Conservation (phyloP, 2,113 vertebrate species). For the Coptodon bakossiorum region DNA sequence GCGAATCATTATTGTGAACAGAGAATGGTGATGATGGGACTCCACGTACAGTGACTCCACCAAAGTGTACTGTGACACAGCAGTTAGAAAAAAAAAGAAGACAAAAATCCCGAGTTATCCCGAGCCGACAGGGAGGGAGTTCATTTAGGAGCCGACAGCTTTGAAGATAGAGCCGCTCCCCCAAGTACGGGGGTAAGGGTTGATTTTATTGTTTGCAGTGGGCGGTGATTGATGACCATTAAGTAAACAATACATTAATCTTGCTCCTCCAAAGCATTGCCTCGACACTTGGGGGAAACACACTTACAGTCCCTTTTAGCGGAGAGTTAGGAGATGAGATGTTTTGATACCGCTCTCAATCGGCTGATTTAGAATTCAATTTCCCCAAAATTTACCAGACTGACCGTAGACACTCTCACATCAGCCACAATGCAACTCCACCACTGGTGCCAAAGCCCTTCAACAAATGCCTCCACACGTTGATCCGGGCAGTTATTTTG, state of each 20-base stretch:
- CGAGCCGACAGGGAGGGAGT: not conserved
- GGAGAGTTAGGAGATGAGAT: not conserved
- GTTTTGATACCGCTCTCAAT: not conserved
- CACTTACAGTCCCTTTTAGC: not conserved
- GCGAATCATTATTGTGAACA: constrained; percentile 38
- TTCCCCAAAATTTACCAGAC: not conserved
- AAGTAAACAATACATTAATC: not conserved
- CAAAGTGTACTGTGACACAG: constrained; percentile 16
- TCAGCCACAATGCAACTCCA: not conserved
- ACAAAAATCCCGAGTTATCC: constrained; percentile 24
- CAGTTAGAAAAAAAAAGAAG: not conserved
- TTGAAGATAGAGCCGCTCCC: not conserved
- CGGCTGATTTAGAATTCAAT: not conserved
- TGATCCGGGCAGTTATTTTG: not conserved
- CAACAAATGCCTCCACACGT: not conserved
- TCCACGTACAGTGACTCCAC: constrained; percentile 30
- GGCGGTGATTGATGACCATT: not conserved
- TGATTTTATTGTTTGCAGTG: not conserved
- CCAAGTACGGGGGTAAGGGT: not conserved
- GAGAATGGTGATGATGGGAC: constrained; percentile 30
- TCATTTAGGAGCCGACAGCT: not conserved
- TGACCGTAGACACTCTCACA: not conserved
- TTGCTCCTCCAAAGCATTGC: not conserved
- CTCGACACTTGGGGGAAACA: not conserved
- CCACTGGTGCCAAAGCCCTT: not conserved